Percentiles rank a stretch among this genome's conserved stretches.
phyloP scores from a whole-genome alignment of 53 echinoderm and acorn worm genomes.

The Mesocentrotus franciscanus region DNA sequence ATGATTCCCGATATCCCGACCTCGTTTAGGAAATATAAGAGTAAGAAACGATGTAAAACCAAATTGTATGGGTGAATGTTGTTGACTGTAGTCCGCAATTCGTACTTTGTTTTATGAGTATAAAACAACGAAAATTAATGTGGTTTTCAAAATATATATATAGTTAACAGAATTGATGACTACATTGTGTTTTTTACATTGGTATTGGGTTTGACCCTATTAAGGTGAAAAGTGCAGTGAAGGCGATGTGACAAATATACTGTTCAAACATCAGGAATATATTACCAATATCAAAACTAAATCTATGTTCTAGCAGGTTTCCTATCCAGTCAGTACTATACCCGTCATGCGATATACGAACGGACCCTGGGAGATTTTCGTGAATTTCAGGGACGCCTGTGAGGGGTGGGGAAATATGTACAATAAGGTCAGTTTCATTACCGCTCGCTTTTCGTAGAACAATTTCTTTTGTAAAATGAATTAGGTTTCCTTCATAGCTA shows the following conservation, averaged over 20 bases:
- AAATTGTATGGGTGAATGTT: neutral
- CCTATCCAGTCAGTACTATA: neutral
- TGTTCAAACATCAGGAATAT: neutral
- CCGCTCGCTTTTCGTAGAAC: too few species aligned
- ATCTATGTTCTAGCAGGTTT: constrained; percentile 16
- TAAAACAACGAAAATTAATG: too few species aligned
- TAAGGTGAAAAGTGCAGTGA: neutral
- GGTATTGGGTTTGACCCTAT: neutral
- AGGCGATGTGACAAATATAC: neutral
- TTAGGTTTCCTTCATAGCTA: too few species aligned
- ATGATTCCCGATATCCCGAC: neutral
- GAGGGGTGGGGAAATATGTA: neutral
- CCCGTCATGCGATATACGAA: neutral
- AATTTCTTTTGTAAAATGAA: too few species aligned
- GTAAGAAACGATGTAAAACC: neutral
- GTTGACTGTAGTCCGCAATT: neutral
- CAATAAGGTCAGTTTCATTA: neutral
- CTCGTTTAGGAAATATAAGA: neutral
- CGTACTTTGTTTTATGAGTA: too few species aligned
- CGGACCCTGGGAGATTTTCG: neutral
- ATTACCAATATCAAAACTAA: constrained; percentile 36
- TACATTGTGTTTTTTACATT: neutral
- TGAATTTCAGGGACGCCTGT: neutral
- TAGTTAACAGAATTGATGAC: neutral
- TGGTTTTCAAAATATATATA: too few species aligned